phyloP scores from a whole-genome alignment of 2,797 vertebrate genomes.

The Anomalospiza imberbis region DNA sequence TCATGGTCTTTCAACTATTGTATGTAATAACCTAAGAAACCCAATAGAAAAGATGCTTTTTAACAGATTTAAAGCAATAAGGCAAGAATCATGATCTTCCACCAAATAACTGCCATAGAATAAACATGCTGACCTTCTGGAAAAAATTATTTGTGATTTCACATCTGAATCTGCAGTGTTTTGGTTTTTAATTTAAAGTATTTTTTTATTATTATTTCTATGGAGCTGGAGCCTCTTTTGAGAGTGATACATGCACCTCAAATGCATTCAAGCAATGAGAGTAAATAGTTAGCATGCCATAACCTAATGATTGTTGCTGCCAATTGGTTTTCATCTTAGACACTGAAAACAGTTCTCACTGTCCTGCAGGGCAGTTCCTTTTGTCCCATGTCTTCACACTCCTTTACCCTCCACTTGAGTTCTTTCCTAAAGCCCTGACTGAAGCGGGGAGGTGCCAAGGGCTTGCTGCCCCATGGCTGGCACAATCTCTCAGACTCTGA shows the following conservation, averaged over 20 bases:
- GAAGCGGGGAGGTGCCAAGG: background rate
- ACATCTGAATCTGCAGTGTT: background rate
- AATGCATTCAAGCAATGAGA: background rate
- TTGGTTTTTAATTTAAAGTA: background rate
- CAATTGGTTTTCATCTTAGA: background rate
- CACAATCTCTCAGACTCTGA: rapidly evolving
- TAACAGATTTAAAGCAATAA: constrained; percentile 5
- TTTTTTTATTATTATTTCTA: background rate
- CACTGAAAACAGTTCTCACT: background rate
- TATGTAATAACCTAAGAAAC: background rate
- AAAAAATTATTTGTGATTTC: background rate
- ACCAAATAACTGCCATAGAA: background rate
- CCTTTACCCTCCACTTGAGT: background rate
- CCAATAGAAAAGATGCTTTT: background rate
- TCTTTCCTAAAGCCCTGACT: background rate
- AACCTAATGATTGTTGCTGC: background rate
- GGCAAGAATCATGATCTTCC: background rate
- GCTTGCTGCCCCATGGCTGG: rapidly evolving
- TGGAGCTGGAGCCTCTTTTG: background rate
- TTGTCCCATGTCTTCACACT: background rate
- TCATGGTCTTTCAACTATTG: background rate
- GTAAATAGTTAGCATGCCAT: background rate
- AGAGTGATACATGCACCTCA: background rate
- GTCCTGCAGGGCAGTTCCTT: background rate
- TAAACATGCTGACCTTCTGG: background rate